Evolutionary conservation across 2,113 vertebrate species (phyloP).

Genomic region (Drymodes brunneopygia): DNA sequence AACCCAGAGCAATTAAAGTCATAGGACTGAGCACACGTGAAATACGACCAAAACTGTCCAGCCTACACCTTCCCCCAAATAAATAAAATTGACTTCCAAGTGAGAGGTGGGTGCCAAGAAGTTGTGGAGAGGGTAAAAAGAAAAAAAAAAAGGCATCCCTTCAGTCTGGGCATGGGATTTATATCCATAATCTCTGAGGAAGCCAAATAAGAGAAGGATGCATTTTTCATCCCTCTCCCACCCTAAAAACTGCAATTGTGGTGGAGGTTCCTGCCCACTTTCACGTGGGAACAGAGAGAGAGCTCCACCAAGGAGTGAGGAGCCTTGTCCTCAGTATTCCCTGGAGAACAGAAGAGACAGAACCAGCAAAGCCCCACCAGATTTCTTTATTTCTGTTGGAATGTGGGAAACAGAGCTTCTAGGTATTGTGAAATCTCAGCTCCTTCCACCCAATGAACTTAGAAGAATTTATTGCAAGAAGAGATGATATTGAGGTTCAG

Average conservation of each 20-base stretch:
- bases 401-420: slow-evolving; percentile 41
- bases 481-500: slow-evolving; percentile 54
- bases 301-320: neutral
- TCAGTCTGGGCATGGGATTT: slow-evolving; percentile 14
- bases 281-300: neutral
- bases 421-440: slow-evolving; percentile 46
- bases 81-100: neutral
- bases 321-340: neutral
- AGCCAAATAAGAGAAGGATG: slow-evolving; percentile 1
- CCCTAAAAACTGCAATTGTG: slow-evolving; percentile 16
- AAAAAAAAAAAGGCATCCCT: neutral
- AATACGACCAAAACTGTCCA: neutral
- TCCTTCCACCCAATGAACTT: slow-evolving; percentile 8
- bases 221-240: slow-evolving; percentile 12
- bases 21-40: neutral
- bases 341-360: neutral
- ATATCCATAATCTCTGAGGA: slow-evolving; percentile 29
- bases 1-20: neutral
- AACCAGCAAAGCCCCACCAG: slow-evolving; percentile 12
- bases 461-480: slow-evolving; percentile 50
- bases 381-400: slow-evolving; percentile 35
- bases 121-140: neutral
- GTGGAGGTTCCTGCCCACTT: slow-evolving; percentile 1
- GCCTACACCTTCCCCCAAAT: slow-evolving; percentile 10
- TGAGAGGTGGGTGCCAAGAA: neutral